Conservation (phyloP, 2,113 vertebrate species). For the Boleophthalmus pectinirostris region DNA sequence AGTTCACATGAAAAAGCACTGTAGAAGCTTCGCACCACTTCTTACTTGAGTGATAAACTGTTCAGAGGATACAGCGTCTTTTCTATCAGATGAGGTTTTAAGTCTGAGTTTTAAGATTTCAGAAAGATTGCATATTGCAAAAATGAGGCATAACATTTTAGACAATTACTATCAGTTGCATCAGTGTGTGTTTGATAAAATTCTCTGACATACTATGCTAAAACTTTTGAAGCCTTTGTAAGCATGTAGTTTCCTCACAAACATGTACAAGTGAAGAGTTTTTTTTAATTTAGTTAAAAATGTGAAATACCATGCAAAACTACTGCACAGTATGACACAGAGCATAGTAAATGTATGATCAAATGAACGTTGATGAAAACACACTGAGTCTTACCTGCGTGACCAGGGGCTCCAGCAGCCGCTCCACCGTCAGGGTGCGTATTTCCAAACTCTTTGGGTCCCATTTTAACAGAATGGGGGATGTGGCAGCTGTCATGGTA, state of each 20-base stretch:
- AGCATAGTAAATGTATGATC: neutral
- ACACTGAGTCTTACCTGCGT: slow-evolving; percentile 76
- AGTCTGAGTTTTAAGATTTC: neutral
- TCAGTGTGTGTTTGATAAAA: neutral
- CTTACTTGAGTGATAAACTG: neutral
- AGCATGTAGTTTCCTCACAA: neutral
- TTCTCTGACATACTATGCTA: neutral
- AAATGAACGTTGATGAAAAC: neutral
- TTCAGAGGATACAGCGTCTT: neutral
- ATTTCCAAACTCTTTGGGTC: slow-evolving; percentile 85
- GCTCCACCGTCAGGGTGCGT: slow-evolving; percentile 82
- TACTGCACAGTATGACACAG: too few relatives aligned
- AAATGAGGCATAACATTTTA: neutral
- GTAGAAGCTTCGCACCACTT: neutral
- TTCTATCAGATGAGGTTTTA: neutral
- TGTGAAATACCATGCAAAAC: too few relatives aligned
- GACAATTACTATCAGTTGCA: neutral
- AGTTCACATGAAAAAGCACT: neutral
- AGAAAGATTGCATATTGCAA: neutral
- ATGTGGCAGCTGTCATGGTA: slow-evolving; percentile 83
- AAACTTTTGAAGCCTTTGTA: neutral
- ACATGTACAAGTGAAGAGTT: neutral
- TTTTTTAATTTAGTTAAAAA: too few relatives aligned
- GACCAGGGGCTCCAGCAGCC: slow-evolving; percentile 82
- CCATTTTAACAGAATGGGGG: slow-evolving; percentile 84